Evolutionary conservation across 1,140 invertebrate species (phyloP).

Genomic region (Drosophila bocki): DNA sequence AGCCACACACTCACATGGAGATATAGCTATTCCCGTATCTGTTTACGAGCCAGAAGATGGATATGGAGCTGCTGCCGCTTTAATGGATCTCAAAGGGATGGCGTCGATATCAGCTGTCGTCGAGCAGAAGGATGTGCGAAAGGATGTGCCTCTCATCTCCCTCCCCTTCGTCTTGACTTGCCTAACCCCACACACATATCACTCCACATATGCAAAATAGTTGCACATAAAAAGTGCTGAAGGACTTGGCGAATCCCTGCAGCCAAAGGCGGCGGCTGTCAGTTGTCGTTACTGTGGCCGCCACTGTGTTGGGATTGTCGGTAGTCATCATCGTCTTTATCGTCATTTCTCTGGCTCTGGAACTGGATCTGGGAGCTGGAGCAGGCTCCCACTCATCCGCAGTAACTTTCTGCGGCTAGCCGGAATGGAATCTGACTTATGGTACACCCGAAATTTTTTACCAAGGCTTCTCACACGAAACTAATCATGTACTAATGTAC

Average conservation of each 20-base stretch:
- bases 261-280: constrained; percentile 48
- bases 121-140: constrained; percentile 37
- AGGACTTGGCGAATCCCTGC: constrained; percentile 48
- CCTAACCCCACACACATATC: neutral
- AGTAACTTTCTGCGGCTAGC: constrained; percentile 41
- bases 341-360: constrained; percentile 18
- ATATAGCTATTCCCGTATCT: constrained; percentile 59
- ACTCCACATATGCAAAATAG: constrained; percentile 71
- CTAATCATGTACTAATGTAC: neutral
- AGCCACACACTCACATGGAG: constrained; percentile 29
- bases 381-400: constrained; percentile 21
- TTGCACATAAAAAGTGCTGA: constrained; percentile 67
- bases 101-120: constrained; percentile 52
- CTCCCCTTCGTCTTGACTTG: constrained; percentile 1
- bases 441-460: constrained; percentile 21
- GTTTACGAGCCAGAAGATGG: constrained; percentile 69
- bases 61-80: constrained; percentile 48
- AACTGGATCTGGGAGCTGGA: neutral
- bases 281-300: constrained; percentile 42
- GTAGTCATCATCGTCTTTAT: constrained; percentile 45
- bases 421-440: constrained; percentile 74
- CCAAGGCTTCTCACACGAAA: neutral
- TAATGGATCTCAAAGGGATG: constrained; percentile 54
- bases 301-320: constrained; percentile 25
- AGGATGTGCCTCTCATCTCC: neutral